Base-by-base conservation (phyloP, 2,888 invertebrate species). In the Stenotaenia linearis region DNA sequence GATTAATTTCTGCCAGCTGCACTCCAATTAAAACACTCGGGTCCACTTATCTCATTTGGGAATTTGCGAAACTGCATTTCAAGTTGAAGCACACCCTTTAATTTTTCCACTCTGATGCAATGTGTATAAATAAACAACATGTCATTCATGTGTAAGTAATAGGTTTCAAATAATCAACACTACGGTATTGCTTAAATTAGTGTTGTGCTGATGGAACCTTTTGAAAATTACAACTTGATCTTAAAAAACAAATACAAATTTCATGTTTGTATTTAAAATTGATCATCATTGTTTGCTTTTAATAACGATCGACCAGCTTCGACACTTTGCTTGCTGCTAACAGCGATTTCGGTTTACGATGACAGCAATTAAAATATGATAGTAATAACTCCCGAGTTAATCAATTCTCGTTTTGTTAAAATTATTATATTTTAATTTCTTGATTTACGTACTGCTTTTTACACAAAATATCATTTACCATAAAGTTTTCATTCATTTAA, bases 1-100 rank as follows among this genome's bases (percentile, higher is more conserved):
- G 56, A 56, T 56, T 56, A 18, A 56, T 56, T 56, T 56, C 56
- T 56, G 56, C 56, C 56, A 56, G 56, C 56, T 56, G 56, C 56
- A 56, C 56, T 56, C 56, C 56, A 56, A 56, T 56, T 56, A 56
- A 56, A 56, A 56, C 56, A 56, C 56, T 18, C 56, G 23, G 56
- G 18, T 56, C 23, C 56, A 56, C 56, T 56, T 23, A 9, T 56
- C 23, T 23, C 56, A 18, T 18, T 56, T 56, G 56, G 56, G 56
- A 56, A 56, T 56, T 56, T 23, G 18, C 56, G 18, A 18, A 56
- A 56, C 21, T 56, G 18, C 23, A 10, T 56, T 56, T 56, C 21
- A 56, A 56, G 23, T 56, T 56, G 56, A 56, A 56, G 56, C 56
- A 56, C 56, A 56, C 56, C 56, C 56, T 56, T 18, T 56, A 56